phyloP scores from a whole-genome alignment of 1,140 invertebrate species.

The Drosophila lini region DNA sequence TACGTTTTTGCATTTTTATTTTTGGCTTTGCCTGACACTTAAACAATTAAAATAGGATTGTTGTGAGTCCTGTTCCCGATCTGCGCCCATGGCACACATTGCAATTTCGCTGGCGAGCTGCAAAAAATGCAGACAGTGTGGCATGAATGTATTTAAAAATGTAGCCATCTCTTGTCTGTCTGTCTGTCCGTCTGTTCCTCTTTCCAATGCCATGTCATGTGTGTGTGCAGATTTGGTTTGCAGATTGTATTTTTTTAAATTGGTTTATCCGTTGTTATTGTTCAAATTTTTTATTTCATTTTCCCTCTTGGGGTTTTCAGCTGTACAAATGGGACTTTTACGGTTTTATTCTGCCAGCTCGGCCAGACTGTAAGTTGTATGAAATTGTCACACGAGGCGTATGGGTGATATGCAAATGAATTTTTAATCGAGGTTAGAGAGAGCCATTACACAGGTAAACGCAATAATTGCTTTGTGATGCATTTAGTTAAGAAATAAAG shows the following conservation, averaged over 20 bases:
- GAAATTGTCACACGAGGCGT: slow-evolving; percentile 44
- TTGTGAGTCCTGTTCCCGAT: slow-evolving; percentile 23
- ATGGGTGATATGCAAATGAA: slow-evolving; percentile 54
- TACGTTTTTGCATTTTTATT: slow-evolving; percentile 38
- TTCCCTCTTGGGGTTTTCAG: slow-evolving; percentile 23
- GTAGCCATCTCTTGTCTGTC: slow-evolving; percentile 30
- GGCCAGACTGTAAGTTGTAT: slow-evolving; percentile 21
- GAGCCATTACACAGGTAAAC: slow-evolving; percentile 41
- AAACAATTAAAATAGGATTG: slow-evolving; percentile 55
- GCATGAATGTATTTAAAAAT: slow-evolving; percentile 55
- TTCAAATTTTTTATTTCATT: slow-evolving; percentile 33
- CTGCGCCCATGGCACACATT: slow-evolving; percentile 27
- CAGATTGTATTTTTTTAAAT: slow-evolving; percentile 60
- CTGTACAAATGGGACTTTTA: slow-evolving; percentile 19
- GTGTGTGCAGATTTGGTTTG: slow-evolving; percentile 40
- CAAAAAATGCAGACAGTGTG: slow-evolving; percentile 27
- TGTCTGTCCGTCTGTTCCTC: slow-evolving; percentile 10
- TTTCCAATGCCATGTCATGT: slow-evolving; percentile 23
- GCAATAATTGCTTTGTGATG: slow-evolving; percentile 29
- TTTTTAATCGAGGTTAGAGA: slow-evolving; percentile 43
- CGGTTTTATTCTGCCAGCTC: slow-evolving; percentile 16
- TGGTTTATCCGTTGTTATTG: slow-evolving; percentile 53
- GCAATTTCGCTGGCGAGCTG: slow-evolving; percentile 23
- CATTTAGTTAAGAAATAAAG: slow-evolving; percentile 28
- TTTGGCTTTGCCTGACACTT: slow-evolving; percentile 52